These are phyloP conservation scores for Leptodactylus fallax DNA, from an alignment of 2,797 vertebrate genomes.

Conservation along the genomic window DNA sequence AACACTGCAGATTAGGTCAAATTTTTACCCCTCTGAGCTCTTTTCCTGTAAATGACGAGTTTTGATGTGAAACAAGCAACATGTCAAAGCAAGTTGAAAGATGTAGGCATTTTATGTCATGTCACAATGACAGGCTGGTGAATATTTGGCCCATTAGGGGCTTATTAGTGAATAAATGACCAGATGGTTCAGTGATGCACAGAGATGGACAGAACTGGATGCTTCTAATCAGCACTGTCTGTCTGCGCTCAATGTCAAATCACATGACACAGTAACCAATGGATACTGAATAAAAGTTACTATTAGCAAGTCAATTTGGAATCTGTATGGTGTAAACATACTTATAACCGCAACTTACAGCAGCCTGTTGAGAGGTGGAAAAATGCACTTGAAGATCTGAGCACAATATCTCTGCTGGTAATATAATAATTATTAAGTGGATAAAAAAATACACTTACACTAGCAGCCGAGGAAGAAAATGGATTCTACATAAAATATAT, in stretches of 20 bases:
- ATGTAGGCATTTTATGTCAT: constrained; percentile 99
- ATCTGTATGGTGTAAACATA: constrained; percentile 97
- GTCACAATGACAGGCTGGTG: constrained; percentile 99
- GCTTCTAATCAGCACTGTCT: constrained; percentile 99
- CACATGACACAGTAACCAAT: constrained; percentile 99
- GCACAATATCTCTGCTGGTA: constrained; percentile 59
- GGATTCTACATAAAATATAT: constrained; percentile 3
- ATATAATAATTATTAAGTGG: constrained; percentile 19
- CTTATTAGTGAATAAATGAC: constrained; percentile 99
- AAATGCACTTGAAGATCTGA: constrained; percentile 73
- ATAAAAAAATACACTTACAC: constrained; percentile 10
- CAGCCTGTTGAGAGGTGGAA: constrained; percentile 77
- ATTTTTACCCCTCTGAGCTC: constrained; percentile 99
- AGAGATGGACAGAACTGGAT: constrained; percentile 99
- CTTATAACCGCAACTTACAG: constrained; percentile 82
- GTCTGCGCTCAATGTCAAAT: constrained; percentile 99
- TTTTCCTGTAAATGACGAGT: constrained; percentile 99
- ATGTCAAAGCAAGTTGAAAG: constrained; percentile 99
- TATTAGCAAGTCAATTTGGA: constrained; percentile 99
- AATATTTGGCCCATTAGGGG: constrained; percentile 99
- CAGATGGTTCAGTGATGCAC: constrained; percentile 99
- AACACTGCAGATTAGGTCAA: constrained; percentile 99
- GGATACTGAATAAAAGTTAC: constrained; percentile 99
- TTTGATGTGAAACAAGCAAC: constrained; percentile 99
- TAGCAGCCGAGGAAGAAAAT: not conserved